Evolutionary conservation across 1,140 invertebrate genomes (phyloP), one percentile per base, ranked within the genome.

Genomic region (Anoplolepis gracilipes): DNA sequence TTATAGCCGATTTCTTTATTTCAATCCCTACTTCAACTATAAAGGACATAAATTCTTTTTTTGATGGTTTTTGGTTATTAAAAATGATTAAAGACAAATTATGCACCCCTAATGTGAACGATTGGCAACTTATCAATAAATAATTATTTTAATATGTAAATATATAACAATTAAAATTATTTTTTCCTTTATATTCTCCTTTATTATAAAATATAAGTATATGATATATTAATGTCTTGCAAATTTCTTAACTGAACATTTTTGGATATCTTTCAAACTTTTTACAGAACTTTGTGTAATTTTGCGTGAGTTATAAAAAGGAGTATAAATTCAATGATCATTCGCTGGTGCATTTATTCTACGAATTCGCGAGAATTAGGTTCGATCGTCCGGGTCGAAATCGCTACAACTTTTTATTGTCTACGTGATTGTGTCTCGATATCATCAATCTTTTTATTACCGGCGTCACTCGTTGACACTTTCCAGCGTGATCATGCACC

Each of bases 401-500:
- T 59, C 33, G 16, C 28, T 57, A 57, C 5, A 30, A 4, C 0
- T 11, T 57, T 3, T 69, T 33, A 33, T 64, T 36, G 7, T 30
- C 11, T 61, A 33, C 28, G 25, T 8, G 42, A 65, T 65, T 19
- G 10, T 33, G 2, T 81, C 11, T 57, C 39, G 16, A 42, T 77
- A 13, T 77, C 59, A 72, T 72, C 36, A 36, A 70, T 25, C 25
- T 62, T 42, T 84, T 78, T 36, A 85, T 85, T 53, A 33, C 19
- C 5, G 30, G 2, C 33, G 25, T 70, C 6, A 39, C 77, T 61
- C 73, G 61, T 85, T 70, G 62, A 85, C 28, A 85, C 53, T 64
- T 86, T 87, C 42, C 77, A 88, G 86, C 55, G 82, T 16, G 28
- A 76, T 67, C 11, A 86, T 92, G 88, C 65, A 88, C 2, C 28